phyloP scores from a whole-genome alignment of 1,140 invertebrate species.

The Macrobrachium nipponense region DNA sequence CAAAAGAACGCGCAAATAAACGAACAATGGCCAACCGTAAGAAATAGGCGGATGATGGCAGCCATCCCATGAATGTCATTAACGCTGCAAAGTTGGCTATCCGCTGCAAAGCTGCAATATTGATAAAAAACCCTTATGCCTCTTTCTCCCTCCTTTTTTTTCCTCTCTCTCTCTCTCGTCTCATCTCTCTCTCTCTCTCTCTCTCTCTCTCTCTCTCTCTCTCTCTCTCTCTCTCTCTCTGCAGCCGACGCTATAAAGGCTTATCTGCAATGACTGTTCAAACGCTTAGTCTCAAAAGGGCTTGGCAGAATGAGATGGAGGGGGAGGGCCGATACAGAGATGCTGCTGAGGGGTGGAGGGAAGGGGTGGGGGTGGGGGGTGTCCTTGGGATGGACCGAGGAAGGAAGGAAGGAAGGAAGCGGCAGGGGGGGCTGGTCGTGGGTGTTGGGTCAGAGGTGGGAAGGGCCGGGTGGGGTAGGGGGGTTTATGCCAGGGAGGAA shows the following conservation, averaged over 20 bases:
- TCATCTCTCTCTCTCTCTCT: too few species aligned
- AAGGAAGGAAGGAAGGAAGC: neutral
- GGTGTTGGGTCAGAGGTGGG: neutral
- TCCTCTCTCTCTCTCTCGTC: too few species aligned
- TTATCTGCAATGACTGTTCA: constrained; percentile 59
- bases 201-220: too few species aligned
- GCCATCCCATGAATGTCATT: constrained; percentile 50
- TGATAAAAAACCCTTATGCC: constrained; percentile 40
- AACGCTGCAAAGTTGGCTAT: constrained; percentile 45
- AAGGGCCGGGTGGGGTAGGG: neutral
- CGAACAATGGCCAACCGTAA: neutral
- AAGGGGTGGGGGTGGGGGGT: neutral
- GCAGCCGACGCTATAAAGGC: constrained; percentile 43
- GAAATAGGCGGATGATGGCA: neutral
- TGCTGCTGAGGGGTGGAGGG: neutral
- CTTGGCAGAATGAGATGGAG: constrained; percentile 29
- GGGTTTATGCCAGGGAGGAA: constrained; percentile 4
- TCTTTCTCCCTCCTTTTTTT: constrained; percentile 13
- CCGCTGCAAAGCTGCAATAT: constrained; percentile 43
- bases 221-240: too few species aligned
- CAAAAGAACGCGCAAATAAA: neutral
- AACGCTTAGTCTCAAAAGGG: constrained; percentile 54
- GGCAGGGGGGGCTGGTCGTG: neutral
- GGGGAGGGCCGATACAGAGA: neutral
- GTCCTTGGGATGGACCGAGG: neutral